These are phyloP conservation scores for Struthidea cinerea DNA, from an alignment of 2,113 vertebrate genomes.

Conservation along the genomic window DNA sequence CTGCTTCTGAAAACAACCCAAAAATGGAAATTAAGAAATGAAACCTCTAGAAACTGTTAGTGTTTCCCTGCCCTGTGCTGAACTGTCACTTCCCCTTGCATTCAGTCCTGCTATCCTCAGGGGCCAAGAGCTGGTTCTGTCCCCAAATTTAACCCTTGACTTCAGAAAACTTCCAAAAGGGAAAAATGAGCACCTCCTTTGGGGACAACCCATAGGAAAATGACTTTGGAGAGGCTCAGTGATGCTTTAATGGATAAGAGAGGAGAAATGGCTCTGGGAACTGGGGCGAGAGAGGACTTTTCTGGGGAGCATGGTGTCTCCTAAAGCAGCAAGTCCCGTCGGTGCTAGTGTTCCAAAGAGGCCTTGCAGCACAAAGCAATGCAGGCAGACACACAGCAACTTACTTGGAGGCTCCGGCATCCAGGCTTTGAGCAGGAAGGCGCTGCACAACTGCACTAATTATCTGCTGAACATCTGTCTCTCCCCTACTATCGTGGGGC, in stretches of 20 bases:
- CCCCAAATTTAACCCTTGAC: neutral
- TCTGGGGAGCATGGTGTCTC: neutral
- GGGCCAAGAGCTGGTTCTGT: neutral
- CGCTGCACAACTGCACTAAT: constrained; percentile 38
- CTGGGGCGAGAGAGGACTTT: neutral
- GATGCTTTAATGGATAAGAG: neutral
- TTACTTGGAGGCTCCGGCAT: neutral
- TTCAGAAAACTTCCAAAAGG: neutral
- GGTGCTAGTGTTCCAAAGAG: neutral
- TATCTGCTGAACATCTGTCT: constrained; percentile 55
- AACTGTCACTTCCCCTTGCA: neutral
- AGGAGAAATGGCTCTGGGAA: neutral
- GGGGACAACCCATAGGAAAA: neutral
- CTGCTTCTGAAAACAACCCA: neutral
- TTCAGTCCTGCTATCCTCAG: neutral
- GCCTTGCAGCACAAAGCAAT: neutral
- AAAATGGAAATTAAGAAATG: neutral
- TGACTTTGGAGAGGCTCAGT: neutral
- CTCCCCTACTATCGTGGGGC: neutral
- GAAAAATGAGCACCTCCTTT: neutral
- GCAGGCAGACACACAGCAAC: neutral
- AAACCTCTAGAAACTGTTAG: neutral
- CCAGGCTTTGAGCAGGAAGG: constrained; percentile 13
- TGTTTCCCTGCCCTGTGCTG: neutral
- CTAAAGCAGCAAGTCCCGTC: accelerated